A percentile compares a stretch with the other conserved stretches of the same genome.
phyloP scores from a whole-genome alignment of 2,113 vertebrate genomes.

The Mirza zaza region DNA sequence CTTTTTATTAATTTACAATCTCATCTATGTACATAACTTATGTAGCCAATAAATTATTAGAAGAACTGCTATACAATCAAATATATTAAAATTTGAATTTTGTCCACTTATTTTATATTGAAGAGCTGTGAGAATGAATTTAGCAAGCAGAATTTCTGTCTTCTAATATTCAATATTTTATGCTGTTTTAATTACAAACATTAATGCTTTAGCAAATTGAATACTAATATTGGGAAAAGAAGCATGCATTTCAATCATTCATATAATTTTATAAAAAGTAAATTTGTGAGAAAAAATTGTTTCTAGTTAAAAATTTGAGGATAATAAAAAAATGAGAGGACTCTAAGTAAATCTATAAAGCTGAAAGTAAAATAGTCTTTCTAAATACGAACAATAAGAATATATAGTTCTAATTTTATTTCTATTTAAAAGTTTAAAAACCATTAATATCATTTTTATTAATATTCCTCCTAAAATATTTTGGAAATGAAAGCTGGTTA shows the following conservation, averaged over 20 bases:
- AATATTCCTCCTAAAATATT: not conserved
- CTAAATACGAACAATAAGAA: not conserved
- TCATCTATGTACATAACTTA: not conserved
- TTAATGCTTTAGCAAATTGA: not conserved
- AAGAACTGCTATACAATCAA: not conserved
- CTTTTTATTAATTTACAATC: not conserved
- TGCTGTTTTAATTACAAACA: not conserved
- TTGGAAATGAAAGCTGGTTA: not conserved
- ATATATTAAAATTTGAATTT: not conserved
- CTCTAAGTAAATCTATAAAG: not conserved
- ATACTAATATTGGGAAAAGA: not conserved
- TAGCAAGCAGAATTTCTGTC: not conserved
- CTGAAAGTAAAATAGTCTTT: not conserved
- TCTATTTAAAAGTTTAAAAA: not conserved
- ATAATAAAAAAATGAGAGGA: not conserved
- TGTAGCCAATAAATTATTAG: not conserved
- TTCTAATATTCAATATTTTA: not conserved
- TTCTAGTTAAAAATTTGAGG: not conserved
- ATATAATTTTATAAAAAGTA: not conserved
- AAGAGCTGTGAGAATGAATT: not conserved
- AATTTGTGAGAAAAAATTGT: not conserved
- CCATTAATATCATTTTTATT: not conserved
- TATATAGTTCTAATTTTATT: not conserved
- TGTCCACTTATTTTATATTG: constrained; percentile 11
- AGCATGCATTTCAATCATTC: not conserved